A percentile compares a stretch with the other conserved stretches of the same genome.
phyloP scores from a whole-genome alignment of 2,113 vertebrate genomes.

The Sinocyclocheilus grahami region DNA sequence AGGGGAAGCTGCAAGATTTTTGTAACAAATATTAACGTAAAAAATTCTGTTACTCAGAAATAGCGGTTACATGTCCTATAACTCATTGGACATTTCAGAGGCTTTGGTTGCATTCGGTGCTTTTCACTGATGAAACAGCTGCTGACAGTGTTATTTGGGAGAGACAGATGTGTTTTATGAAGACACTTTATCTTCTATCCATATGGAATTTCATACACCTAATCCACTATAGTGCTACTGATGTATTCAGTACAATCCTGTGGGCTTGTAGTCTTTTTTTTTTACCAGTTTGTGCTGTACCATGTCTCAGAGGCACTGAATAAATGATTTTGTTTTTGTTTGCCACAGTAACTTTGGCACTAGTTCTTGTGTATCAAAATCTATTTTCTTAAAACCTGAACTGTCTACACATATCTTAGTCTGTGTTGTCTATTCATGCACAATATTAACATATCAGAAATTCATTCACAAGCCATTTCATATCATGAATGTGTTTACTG shows the following conservation, averaged over 20 bases:
- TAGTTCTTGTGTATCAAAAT: slow-evolving; percentile 22
- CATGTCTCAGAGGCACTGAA: slow-evolving; percentile 78
- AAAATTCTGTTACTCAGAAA: slow-evolving; percentile 21
- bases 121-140: slow-evolving; percentile 60
- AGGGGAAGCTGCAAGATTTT: slow-evolving; percentile 11
- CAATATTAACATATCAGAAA: slow-evolving; percentile 21
- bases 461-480: slow-evolving; percentile 23
- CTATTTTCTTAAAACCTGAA: not conserved
- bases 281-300: slow-evolving; percentile 70
- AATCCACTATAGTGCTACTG: slow-evolving; percentile 58
- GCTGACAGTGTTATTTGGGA: slow-evolving; percentile 36
- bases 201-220: slow-evolving; percentile 59
- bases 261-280: slow-evolving; percentile 59
- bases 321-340: slow-evolving; percentile 69
- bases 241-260: slow-evolving; percentile 60
- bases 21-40: not conserved
- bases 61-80: slow-evolving; percentile 6
- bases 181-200: slow-evolving; percentile 43
- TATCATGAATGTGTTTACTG: slow-evolving; percentile 34
- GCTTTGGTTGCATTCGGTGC: slow-evolving; percentile 57
- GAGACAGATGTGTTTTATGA: slow-evolving; percentile 44
- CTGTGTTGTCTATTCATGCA: slow-evolving; percentile 20
- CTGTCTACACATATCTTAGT: not conserved
- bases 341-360: slow-evolving; percentile 26
- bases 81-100: not conserved